Conservation (phyloP, 1,140 invertebrate genomes). For the Cyclina sinensis region DNA sequence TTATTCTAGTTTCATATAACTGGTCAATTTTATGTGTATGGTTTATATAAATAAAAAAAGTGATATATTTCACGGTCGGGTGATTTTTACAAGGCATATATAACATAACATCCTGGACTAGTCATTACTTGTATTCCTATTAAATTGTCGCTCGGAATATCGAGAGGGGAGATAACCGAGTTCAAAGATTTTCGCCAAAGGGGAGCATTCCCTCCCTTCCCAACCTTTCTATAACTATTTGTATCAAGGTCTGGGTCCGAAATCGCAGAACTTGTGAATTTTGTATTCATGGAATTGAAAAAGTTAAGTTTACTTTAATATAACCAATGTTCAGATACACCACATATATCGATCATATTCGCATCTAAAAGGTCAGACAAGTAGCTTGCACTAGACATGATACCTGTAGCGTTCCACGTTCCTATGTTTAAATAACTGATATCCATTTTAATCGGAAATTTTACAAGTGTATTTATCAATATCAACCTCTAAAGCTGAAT, state of each 20-base stretch:
- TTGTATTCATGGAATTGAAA: background rate
- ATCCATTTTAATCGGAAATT: too few species aligned
- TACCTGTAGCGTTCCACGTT: conserved; percentile 21
- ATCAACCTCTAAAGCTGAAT: too few species aligned
- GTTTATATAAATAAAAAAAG: background rate
- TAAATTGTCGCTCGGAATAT: background rate
- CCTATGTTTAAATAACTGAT: background rate
- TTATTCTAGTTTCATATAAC: background rate
- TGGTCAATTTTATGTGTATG: background rate
- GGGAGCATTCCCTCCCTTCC: background rate
- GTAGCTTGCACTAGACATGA: conserved; percentile 38
- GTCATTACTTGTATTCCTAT: background rate
- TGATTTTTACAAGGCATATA: background rate
- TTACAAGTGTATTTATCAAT: too few species aligned
- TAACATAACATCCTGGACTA: background rate
- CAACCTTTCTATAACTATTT: background rate
- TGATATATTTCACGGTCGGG: background rate
- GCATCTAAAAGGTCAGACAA: background rate
- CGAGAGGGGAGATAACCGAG: background rate
- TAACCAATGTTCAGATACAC: conserved; percentile 28
- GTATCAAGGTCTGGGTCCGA: background rate
- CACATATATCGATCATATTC: background rate
- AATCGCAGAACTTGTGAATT: background rate
- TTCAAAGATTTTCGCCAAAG: conserved; percentile 6
- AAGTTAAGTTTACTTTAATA: background rate